Evolutionary conservation across 2,113 vertebrate species (phyloP).

Genomic region (Coturnix japonica): DNA sequence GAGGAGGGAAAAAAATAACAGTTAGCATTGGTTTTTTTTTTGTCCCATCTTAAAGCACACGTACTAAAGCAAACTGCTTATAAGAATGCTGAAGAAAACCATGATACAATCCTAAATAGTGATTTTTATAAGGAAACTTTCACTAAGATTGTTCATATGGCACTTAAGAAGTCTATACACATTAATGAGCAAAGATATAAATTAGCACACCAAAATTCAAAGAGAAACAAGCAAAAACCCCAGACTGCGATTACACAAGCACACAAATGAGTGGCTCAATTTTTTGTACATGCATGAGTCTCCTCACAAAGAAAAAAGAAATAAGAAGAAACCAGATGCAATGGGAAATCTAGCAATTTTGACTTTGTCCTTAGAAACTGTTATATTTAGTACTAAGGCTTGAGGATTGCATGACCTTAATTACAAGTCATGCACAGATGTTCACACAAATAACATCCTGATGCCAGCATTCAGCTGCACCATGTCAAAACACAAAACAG

Average conservation of each 20-base stretch:
- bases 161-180: not conserved
- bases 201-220: not conserved
- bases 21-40: not conserved
- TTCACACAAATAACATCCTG: not conserved
- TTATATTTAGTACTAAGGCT: not conserved
- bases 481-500: not conserved
- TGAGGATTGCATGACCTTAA: not conserved
- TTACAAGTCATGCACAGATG: not conserved
- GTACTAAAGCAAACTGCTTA: not conserved
- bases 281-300: not conserved
- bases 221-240: not conserved
- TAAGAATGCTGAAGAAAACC: not conserved
- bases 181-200: not conserved
- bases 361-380: not conserved
- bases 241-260: not conserved
- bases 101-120: not conserved
- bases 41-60: not conserved
- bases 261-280: not conserved
- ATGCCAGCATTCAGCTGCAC: not conserved
- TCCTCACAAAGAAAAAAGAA: not conserved
- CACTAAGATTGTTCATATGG: not conserved
- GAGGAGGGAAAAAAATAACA: not conserved
- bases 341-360: not conserved
- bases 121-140: not conserved
- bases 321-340: not conserved